A percentile compares a stretch with the other conserved stretches of the same genome.
Conservation (phyloP, 2,113 vertebrate genomes). For the Burhinus oedicnemus region DNA sequence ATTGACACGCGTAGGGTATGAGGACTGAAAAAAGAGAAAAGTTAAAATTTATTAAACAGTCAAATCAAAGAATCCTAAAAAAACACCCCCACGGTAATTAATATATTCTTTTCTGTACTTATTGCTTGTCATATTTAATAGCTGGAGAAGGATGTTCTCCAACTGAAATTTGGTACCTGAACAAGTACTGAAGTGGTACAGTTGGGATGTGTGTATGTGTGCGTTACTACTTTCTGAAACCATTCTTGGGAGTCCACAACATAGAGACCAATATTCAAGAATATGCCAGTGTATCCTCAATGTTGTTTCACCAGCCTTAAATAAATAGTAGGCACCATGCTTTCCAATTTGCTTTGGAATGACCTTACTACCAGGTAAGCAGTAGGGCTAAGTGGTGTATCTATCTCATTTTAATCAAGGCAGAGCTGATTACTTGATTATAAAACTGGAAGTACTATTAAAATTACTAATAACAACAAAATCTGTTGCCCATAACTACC, state of each 20-base stretch:
- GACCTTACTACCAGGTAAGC: neutral
- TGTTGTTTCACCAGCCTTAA: neutral
- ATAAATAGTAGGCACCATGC: neutral
- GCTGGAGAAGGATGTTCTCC: neutral
- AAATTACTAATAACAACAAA: neutral
- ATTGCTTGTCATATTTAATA: neutral
- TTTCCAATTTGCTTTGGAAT: neutral
- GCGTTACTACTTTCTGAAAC: neutral
- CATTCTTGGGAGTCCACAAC: neutral
- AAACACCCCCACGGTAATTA: neutral
- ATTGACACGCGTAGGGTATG: conserved; percentile 91
- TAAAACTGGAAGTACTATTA: neutral
- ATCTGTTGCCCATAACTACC: neutral
- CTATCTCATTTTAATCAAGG: neutral
- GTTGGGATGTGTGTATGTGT: too few species aligned
- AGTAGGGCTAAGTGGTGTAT: neutral
- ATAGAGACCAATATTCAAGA: neutral
- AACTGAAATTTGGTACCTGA: neutral
- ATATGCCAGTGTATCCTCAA: neutral
- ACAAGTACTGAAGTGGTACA: neutral
- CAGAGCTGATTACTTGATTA: neutral
- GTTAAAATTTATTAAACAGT: neutral
- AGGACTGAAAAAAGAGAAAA: conserved; percentile 81
- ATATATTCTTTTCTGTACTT: neutral
- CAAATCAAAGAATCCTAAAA: neutral